Conservation (phyloP, 2,888 invertebrate genomes). For the Graphium colonna region DNA sequence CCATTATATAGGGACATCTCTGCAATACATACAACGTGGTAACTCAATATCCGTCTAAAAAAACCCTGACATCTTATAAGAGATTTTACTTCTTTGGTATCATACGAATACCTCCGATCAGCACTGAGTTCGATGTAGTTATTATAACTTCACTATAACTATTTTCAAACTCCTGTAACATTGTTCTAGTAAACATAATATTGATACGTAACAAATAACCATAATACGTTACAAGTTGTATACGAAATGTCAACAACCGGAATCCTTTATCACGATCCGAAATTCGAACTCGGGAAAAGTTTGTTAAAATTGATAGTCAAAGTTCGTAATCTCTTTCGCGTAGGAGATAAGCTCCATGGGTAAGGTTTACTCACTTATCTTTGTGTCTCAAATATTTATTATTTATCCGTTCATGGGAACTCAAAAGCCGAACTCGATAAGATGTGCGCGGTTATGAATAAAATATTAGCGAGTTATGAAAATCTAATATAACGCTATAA, state of each 20-base stretch:
- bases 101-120: too few relatives aligned
- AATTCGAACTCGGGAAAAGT: conserved; percentile 44
- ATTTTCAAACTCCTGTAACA: conserved; percentile 7
- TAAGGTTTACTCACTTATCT: conserved; percentile 46
- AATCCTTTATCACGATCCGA: conserved; percentile 43
- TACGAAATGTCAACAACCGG: conserved; percentile 31
- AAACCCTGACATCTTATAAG: too few relatives aligned
- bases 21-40: too few relatives aligned
- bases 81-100: too few relatives aligned
- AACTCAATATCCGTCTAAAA: too few relatives aligned
- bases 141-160: too few relatives aligned
- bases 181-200: conserved; percentile 8
- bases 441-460: conserved; percentile 22
- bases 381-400: conserved; percentile 42
- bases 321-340: conserved; percentile 52
- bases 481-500: conserved; percentile 20
- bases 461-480: conserved; percentile 25
- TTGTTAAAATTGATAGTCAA: conserved; percentile 50
- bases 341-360: conserved; percentile 51
- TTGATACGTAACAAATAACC: too few relatives aligned
- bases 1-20: too few relatives aligned
- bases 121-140: too few relatives aligned
- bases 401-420: conserved; percentile 39
- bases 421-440: conserved; percentile 31
- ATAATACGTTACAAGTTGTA: conserved; percentile 6